Evolutionary conservation across 2,888 invertebrate species (phyloP).

Genomic region (Hirudinaria manillensis): DNA sequence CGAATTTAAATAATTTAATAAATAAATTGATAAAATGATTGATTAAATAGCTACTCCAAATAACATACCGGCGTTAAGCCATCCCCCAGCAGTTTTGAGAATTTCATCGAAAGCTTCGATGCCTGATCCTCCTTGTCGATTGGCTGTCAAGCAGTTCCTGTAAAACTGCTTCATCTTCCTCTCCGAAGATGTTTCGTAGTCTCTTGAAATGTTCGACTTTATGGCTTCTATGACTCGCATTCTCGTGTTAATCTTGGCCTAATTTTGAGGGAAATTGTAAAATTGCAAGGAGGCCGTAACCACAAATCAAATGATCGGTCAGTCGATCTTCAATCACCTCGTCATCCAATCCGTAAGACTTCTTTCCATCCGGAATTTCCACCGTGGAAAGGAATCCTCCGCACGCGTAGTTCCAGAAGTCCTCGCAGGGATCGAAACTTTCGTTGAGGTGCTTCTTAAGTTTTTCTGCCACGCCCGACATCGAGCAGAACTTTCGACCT

Average conservation of each 20-base stretch:
- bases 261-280: not conserved
- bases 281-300: not conserved
- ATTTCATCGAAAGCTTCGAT: conserved; percentile 26
- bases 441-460: conserved; percentile 63
- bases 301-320: no score
- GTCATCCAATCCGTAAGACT: conserved; percentile 32
- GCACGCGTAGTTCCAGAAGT: conserved; percentile 79
- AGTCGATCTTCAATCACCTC: not conserved
- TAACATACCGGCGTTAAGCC: conserved; percentile 21
- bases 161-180: conserved; percentile 35
- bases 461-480: not conserved
- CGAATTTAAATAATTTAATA: no score
- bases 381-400: conserved; percentile 36
- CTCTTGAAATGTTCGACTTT: not conserved
- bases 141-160: conserved; percentile 30
- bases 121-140: conserved; percentile 23
- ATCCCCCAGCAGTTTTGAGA: conserved; percentile 33
- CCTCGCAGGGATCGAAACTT: conserved; percentile 70
- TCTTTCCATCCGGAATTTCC: conserved; percentile 32
- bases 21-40: no score
- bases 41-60: no score
- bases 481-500: not conserved
- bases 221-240: not conserved
- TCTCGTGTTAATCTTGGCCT: conserved; percentile 7
- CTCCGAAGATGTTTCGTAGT: conserved; percentile 29